Evolutionary conservation across 2,888 invertebrate species (phyloP).

Genomic region (Enchytraeus crypticus): DNA sequence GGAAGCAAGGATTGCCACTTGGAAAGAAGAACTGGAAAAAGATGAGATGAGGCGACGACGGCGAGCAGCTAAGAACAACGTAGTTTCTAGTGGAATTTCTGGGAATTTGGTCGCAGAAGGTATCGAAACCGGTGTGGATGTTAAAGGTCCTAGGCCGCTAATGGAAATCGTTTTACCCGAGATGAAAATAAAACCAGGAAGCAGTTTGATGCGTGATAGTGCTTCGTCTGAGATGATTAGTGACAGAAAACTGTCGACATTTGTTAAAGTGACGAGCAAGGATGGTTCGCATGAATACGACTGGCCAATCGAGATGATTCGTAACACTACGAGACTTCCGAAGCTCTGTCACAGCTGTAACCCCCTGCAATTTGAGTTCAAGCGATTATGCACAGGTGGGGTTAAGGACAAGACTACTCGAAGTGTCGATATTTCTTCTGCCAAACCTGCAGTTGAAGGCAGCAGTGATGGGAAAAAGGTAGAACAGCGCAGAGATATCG

Average conservation of each 20-base stretch:
- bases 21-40: not conserved
- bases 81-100: not conserved
- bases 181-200: not conserved
- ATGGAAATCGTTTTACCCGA: not conserved
- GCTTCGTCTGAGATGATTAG: not conserved
- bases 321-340: conserved; percentile 36
- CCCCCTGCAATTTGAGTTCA: conserved; percentile 43
- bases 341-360: conserved; percentile 40
- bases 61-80: not conserved
- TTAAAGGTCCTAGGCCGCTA: not conserved
- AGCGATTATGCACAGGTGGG: conserved; percentile 20
- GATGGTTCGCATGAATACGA: conserved; percentile 36
- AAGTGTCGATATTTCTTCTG: too few species aligned
- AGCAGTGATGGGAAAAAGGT: too few species aligned
- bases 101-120: not conserved
- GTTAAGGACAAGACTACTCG: not conserved
- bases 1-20: conserved; percentile 1
- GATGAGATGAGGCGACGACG: not conserved
- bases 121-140: not conserved
- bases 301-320: conserved; percentile 45
- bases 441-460: too few species aligned
- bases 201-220: not conserved
- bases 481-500: too few species aligned
- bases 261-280: conserved; percentile 27
- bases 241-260: not conserved